Conservation (phyloP, 2,113 vertebrate species). For the Rhipidura dahli region DNA sequence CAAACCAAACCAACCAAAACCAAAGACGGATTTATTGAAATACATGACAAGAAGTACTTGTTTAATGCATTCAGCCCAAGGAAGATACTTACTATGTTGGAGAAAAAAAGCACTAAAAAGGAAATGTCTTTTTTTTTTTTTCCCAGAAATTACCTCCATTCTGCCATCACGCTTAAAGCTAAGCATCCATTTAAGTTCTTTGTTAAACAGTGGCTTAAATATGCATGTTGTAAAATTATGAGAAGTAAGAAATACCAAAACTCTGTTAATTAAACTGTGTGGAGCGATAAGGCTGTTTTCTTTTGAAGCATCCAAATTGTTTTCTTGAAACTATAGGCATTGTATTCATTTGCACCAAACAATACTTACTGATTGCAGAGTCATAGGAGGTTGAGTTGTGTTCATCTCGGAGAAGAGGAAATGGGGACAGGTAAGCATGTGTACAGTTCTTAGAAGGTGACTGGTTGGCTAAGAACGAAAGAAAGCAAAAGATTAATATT, state of each 20-base stretch:
- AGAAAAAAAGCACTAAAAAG: neutral
- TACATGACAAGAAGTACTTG: neutral
- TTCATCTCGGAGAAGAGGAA: constrained; percentile 80
- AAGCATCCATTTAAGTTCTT: neutral
- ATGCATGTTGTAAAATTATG: neutral
- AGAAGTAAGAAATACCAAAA: neutral
- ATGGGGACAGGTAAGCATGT: constrained; percentile 91
- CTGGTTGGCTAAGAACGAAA: constrained; percentile 82
- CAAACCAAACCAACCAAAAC: neutral
- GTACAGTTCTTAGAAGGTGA: constrained; percentile 83
- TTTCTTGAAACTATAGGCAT: neutral
- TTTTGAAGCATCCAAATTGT: neutral
- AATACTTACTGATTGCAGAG: constrained; percentile 88
- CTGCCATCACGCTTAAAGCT: neutral
- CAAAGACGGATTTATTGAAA: neutral
- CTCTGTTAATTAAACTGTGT: neutral
- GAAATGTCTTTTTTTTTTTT: neutral
- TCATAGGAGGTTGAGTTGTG: constrained; percentile 87
- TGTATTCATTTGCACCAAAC: neutral
- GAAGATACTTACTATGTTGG: neutral
- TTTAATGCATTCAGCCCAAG: neutral
- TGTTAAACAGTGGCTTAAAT: constrained; percentile 2
- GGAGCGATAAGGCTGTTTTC: neutral
- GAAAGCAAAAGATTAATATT: neutral
- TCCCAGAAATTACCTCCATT: neutral